These are phyloP conservation scores for Andrena dorsata DNA, from an alignment of 2,888 invertebrate genomes.

Conservation along the genomic window DNA sequence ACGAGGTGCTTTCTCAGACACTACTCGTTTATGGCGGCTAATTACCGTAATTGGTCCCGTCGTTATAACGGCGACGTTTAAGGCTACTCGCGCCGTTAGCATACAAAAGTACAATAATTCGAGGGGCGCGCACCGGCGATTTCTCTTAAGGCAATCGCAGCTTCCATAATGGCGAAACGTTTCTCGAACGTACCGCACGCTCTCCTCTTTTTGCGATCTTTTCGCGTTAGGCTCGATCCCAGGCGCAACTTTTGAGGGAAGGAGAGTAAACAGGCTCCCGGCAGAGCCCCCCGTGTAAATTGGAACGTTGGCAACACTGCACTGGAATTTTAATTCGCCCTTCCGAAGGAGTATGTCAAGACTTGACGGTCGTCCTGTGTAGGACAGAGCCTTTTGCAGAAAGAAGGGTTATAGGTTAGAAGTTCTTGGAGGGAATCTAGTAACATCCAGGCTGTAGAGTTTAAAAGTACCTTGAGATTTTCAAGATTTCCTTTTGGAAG, in stretches of 20 bases:
- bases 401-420: too few species aligned
- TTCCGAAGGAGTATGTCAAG: neutral
- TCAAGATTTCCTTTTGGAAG: too few species aligned
- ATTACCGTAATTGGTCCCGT: constrained; percentile 72
- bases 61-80: constrained; percentile 69
- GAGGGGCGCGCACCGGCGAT: constrained; percentile 50
- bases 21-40: constrained; percentile 73
- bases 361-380: neutral
- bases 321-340: neutral
- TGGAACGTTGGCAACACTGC: constrained; percentile 30
- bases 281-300: constrained; percentile 31
- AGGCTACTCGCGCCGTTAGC: constrained; percentile 66
- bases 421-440: too few species aligned
- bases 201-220: constrained; percentile 49
- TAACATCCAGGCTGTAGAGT: too few species aligned
- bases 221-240: constrained; percentile 13
- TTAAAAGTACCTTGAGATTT: too few species aligned
- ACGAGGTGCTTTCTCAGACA: constrained; percentile 56
- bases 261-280: neutral
- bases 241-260: neutral
- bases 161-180: constrained; percentile 53
- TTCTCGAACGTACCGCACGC: constrained; percentile 32
- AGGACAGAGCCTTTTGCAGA: too few species aligned
- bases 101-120: constrained; percentile 67
- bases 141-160: constrained; percentile 62